Percentiles rank a stretch among this genome's conserved stretches.
Evolutionary conservation across 2,797 vertebrate species (phyloP).

Genomic region (Miichthys miiuy): DNA sequence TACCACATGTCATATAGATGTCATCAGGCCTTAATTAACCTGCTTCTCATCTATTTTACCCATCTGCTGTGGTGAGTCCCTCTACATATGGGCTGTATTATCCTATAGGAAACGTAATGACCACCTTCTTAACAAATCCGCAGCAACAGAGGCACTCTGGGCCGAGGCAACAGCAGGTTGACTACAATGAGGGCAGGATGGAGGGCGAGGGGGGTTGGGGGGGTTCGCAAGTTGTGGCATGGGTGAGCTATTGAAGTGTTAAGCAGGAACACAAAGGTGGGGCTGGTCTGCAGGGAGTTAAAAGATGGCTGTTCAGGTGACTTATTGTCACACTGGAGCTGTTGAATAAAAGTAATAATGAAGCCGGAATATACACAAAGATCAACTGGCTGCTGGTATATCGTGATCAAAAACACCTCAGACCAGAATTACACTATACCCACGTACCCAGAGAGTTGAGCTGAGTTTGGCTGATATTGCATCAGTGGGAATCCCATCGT

Average conservation of each 20-base stretch:
- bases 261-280: slow-evolving; percentile 60
- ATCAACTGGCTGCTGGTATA: background rate
- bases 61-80: slow-evolving; percentile 79
- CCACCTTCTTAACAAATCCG: slow-evolving; percentile 82
- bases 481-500: slow-evolving; percentile 78
- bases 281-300: slow-evolving; percentile 40
- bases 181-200: slow-evolving; percentile 54
- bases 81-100: slow-evolving; percentile 80
- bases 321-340: background rate
- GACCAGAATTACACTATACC: slow-evolving; percentile 34
- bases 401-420: slow-evolving; percentile 33
- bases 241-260: slow-evolving; percentile 64
- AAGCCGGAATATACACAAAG: slow-evolving; percentile 3
- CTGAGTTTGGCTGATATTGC: slow-evolving; percentile 75
- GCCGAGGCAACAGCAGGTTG: slow-evolving; percentile 65
- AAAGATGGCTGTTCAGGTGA: slow-evolving; percentile 20
- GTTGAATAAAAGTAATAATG: background rate
- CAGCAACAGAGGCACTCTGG: slow-evolving; percentile 44
- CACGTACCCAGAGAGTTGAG: slow-evolving; percentile 59
- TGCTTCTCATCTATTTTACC: slow-evolving; percentile 61
- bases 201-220: slow-evolving; percentile 7
- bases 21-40: slow-evolving; percentile 65
- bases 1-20: slow-evolving; percentile 27
- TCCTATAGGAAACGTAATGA: slow-evolving; percentile 83
- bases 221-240: slow-evolving; percentile 48